Conservation (phyloP, 2,797 vertebrate species). For the Salmo trutta region DNA sequence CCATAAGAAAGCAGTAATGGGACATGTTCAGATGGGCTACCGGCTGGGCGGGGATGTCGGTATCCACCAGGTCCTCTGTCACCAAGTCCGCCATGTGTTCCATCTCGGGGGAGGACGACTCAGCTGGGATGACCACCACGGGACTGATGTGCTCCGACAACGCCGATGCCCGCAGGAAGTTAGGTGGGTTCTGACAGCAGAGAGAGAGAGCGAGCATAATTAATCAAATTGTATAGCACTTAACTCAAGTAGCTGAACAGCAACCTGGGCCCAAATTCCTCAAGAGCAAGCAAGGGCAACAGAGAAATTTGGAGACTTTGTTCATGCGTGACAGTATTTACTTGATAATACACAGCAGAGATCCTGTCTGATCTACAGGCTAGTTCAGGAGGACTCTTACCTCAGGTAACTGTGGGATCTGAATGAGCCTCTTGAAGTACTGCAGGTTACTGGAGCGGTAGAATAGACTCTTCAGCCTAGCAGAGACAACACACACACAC, state of each 20-base stretch:
- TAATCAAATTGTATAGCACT: neutral
- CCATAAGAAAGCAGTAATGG: neutral
- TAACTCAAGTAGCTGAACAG: neutral
- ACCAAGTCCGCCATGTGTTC: slow-evolving; percentile 83
- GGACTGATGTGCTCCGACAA: slow-evolving; percentile 98
- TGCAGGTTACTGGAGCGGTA: slow-evolving; percentile 98
- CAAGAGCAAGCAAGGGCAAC: neutral
- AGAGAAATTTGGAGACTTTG: neutral
- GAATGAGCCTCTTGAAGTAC: slow-evolving; percentile 97
- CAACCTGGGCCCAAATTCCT: neutral
- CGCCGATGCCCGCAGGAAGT: slow-evolving; percentile 94
- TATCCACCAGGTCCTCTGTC: slow-evolving; percentile 93
- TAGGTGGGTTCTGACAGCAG: slow-evolving; percentile 86
- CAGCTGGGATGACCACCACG: slow-evolving; percentile 92
- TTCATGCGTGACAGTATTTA: neutral
- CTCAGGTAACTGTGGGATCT: slow-evolving; percentile 98
- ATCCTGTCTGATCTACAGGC: too few species aligned
- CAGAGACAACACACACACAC: neutral
- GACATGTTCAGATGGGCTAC: neutral
- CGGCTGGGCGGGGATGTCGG: slow-evolving; percentile 78
- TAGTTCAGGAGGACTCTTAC: slow-evolving; percentile 68
- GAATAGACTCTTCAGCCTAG: slow-evolving; percentile 93
- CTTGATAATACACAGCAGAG: too few species aligned
- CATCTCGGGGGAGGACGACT: slow-evolving; percentile 90
- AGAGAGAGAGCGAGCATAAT: neutral